Percentiles rank a stretch among this genome's conserved stretches.
These are phyloP conservation scores for Nyctibius bracteatus DNA, from an alignment of 2,113 vertebrate genomes.

Conservation along the genomic window DNA sequence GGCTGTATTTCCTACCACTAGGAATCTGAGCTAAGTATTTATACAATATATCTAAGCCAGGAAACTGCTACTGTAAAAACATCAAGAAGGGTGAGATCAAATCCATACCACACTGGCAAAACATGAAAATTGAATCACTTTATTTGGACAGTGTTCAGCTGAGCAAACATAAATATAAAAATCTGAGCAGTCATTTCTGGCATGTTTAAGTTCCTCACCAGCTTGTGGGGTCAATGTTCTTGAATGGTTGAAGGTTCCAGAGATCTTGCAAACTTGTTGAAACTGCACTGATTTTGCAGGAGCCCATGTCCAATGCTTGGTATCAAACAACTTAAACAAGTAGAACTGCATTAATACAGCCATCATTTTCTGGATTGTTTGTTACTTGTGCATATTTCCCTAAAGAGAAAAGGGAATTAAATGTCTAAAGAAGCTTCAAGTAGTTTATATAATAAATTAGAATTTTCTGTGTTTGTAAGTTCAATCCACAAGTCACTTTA, in stretches of 20 bases:
- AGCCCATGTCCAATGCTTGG: neutral
- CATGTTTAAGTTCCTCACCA: neutral
- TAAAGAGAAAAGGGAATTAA: slow-evolving; percentile 50
- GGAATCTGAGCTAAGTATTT: neutral
- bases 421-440: neutral
- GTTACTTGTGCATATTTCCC: slow-evolving; percentile 98
- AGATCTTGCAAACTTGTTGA: neutral
- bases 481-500: neutral
- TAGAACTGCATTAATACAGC: slow-evolving; percentile 94
- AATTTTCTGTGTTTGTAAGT: neutral
- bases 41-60: neutral
- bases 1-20: neutral
- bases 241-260: neutral
- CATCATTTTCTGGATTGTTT: slow-evolving; percentile 98
- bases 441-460: neutral
- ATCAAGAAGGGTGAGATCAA: neutral
- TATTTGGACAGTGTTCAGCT: slow-evolving; percentile 23
- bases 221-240: neutral
- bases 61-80: neutral
- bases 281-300: neutral
- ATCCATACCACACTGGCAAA: neutral
- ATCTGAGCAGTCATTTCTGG: neutral
- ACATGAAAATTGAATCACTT: neutral
- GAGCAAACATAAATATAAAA: neutral
- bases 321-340: slow-evolving; percentile 77